Conservation (phyloP, 2,888 invertebrate species). For the Masnerella sp. region DNA sequence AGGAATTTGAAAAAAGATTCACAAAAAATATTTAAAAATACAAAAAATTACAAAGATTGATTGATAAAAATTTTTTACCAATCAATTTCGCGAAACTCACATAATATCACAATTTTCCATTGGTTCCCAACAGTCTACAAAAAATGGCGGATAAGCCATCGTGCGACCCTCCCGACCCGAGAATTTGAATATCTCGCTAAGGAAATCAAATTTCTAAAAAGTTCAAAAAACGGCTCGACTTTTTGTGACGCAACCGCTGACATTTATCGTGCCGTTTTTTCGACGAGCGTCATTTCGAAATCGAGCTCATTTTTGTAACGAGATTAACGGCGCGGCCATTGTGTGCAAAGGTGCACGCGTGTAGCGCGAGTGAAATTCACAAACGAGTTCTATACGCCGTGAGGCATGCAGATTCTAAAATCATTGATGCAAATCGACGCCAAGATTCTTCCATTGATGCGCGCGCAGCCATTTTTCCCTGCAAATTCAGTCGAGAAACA, state of each 20-base stretch:
- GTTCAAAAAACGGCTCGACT: slow-evolving; percentile 2
- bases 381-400: slow-evolving; percentile 61
- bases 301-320: slow-evolving; percentile 49
- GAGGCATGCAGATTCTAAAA: slow-evolving; percentile 67
- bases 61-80: too few species aligned
- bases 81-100: not conserved
- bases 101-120: slow-evolving; percentile 30
- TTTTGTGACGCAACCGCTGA: slow-evolving; percentile 35
- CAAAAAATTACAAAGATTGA: too few species aligned
- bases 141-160: slow-evolving; percentile 22
- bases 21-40: too few species aligned
- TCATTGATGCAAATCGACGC: slow-evolving; percentile 60
- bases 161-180: slow-evolving; percentile 19
- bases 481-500: too few species aligned
- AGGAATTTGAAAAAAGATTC: too few species aligned
- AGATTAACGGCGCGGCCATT: slow-evolving; percentile 48
- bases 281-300: slow-evolving; percentile 48
- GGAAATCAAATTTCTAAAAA: too few species aligned
- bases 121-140: not conserved
- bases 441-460: slow-evolving; percentile 24
- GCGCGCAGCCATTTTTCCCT: slow-evolving; percentile 16
- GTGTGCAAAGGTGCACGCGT: slow-evolving; percentile 46
- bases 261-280: slow-evolving; percentile 33
- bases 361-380: slow-evolving; percentile 52
- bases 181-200: slow-evolving; percentile 30